Base-by-base conservation (phyloP, 2,113 vertebrate genomes). In the Ceratotherium simum region DNA sequence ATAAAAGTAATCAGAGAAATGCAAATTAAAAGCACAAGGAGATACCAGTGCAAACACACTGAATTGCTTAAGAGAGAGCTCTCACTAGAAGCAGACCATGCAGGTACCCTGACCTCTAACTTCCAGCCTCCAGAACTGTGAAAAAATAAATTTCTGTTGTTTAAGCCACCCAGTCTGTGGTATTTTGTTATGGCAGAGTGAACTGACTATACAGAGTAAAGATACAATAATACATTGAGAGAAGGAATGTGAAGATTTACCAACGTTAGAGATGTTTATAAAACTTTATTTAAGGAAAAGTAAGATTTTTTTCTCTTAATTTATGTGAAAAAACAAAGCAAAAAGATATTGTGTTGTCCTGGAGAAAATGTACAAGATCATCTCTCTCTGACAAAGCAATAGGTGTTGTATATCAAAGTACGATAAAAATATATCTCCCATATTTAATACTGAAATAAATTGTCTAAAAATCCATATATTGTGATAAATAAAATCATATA, bases 361-460 rank as follows among this genome's bases (percentile, higher is more conserved):
- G 10, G 10, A 90, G 65, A 81, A 62, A 89, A 79, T 58, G 4
- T 69, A 13, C 4, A 54, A 81, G 58, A 69, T 75, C 17, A 67
- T 80, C 5, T 62, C 36, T 84, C 8, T 54, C 58, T 56, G 6
- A 72, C 12, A 82, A 31, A 78, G 46, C 36, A 89, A 65, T 4
- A 81, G 48, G 13, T 73, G 2, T 9, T 33, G 3, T 72, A 65
- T 13, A 16, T 69, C 36, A 91, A 75, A 89, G 46, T 17, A 56
- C 23, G 72, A 9, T 72, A 72, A 89, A 73, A 84, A 79, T 10
- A 60, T 27, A 51, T 31, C 4, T 85, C 8, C 8, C 65, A 75
- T 60, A 65, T 27, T 86, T 97, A 75, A 81, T 64, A 67, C 27
- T 92, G n/a, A 75, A 89, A 56, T 94, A 4, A 79, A 42, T 60